Conservation (phyloP, 2,888 invertebrate genomes). For the Macroteleia sp. region DNA sequence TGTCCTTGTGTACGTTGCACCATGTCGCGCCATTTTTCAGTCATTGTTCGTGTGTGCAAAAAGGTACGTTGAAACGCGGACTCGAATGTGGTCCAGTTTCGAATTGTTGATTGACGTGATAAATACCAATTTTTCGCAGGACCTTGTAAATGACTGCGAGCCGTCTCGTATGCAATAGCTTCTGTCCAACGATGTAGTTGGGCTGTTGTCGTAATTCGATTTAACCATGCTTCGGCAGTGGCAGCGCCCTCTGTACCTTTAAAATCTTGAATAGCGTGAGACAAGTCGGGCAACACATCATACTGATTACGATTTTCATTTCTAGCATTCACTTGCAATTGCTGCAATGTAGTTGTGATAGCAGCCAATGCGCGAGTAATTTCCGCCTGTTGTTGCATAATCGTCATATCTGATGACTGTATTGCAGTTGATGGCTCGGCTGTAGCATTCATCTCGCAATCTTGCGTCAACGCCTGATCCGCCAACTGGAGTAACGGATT, state of each 20-base stretch:
- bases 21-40: too few relatives aligned
- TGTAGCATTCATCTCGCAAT: conserved; percentile 30
- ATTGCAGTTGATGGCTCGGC: neutral
- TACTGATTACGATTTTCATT: neutral
- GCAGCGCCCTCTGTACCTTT: neutral
- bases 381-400: neutral
- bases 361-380: neutral
- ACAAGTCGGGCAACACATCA: neutral
- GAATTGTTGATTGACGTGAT: neutral
- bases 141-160: neutral
- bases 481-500: neutral
- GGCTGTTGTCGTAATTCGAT: neutral
- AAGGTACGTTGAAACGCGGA: neutral
- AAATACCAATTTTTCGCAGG: conserved; percentile 7
- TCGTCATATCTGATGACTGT: neutral
- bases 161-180: conserved; percentile 1
- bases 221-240: neutral
- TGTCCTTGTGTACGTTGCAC: too few relatives aligned
- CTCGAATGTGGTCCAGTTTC: neutral
- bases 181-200: neutral
- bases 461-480: conserved; percentile 16
- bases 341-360: neutral
- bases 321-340: neutral
- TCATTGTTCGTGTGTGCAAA: too few relatives aligned
- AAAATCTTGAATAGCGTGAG: neutral